Evolutionary conservation across 2,797 vertebrate species (phyloP).

Genomic region (Hydrocynus forskahlii): DNA sequence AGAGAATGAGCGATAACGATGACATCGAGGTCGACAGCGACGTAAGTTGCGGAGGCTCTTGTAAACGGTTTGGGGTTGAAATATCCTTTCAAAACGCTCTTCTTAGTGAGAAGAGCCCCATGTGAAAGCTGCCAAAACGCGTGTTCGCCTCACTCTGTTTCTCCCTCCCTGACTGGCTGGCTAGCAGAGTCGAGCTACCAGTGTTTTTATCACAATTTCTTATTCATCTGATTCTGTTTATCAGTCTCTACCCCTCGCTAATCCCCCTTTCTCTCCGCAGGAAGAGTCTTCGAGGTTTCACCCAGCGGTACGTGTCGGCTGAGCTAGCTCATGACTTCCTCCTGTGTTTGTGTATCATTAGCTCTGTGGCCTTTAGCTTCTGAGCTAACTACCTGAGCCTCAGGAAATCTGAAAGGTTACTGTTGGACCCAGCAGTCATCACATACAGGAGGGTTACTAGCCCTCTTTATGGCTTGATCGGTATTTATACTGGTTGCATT

Average conservation of each 20-base stretch:
- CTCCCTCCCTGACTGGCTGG: background rate
- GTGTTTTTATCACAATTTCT: background rate
- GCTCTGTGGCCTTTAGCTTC: background rate
- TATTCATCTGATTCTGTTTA: too few species aligned
- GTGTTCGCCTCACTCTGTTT: slow-evolving; percentile 26
- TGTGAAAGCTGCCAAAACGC: background rate
- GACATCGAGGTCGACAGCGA: slow-evolving; percentile 99
- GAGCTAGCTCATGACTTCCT: slow-evolving; percentile 14
- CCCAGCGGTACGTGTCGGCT: slow-evolving; percentile 85
- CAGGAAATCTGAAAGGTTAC: background rate
- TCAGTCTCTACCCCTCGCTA: background rate
- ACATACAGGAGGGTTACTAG: background rate
- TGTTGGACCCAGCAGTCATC: background rate
- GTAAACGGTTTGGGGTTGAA: slow-evolving; percentile 45
- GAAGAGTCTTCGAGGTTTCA: slow-evolving; percentile 94
- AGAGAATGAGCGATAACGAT: slow-evolving; percentile 99
- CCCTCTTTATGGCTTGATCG: background rate
- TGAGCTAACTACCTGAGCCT: background rate
- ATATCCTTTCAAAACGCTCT: slow-evolving; percentile 33
- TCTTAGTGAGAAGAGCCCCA: slow-evolving; percentile 51
- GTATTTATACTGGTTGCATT: background rate
- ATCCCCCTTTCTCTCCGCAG: slow-evolving; percentile 78
- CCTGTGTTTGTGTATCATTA: background rate
- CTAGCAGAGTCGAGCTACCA: background rate
- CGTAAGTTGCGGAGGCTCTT: slow-evolving; percentile 80